These are phyloP conservation scores for Heliconius himera DNA, from an alignment of 1,140 invertebrate species.

Conservation along the genomic window DNA sequence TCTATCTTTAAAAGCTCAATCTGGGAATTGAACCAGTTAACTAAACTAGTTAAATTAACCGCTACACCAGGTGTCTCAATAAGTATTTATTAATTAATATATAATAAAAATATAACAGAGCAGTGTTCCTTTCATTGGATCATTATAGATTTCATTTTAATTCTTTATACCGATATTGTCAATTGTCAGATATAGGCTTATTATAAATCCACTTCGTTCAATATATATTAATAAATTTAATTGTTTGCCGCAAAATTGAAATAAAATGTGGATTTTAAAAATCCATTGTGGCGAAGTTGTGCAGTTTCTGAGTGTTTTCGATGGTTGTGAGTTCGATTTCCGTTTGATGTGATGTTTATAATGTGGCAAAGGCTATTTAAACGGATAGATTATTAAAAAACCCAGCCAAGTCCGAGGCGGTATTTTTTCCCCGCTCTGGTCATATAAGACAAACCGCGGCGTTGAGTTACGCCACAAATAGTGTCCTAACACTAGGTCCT, in stretches of 20 bases:
- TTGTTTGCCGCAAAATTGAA: neutral
- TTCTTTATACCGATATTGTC: constrained; percentile 5
- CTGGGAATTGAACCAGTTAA: too few species aligned
- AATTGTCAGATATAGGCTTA: constrained; percentile 7
- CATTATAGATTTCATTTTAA: neutral
- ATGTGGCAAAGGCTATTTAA: neutral
- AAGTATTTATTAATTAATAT: neutral
- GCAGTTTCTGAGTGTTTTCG: neutral
- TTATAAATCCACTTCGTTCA: neutral
- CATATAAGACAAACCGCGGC: neutral
- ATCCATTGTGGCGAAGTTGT: neutral
- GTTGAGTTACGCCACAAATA: neutral
- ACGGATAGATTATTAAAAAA: too few species aligned
- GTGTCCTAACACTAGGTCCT: too few species aligned
- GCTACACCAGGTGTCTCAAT: too few species aligned
- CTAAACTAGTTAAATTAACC: too few species aligned
- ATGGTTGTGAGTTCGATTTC: neutral
- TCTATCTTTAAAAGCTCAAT: too few species aligned
- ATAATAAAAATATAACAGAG: neutral
- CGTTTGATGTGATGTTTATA: neutral
- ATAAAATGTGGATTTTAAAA: neutral
- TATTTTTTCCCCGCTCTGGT: too few species aligned
- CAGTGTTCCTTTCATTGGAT: neutral
- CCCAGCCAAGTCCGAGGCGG: too few species aligned
- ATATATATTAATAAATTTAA: constrained; percentile 7